phyloP scores from a whole-genome alignment of 53 echinoderm and acorn worm genomes.

The Zoroaster sp. region DNA sequence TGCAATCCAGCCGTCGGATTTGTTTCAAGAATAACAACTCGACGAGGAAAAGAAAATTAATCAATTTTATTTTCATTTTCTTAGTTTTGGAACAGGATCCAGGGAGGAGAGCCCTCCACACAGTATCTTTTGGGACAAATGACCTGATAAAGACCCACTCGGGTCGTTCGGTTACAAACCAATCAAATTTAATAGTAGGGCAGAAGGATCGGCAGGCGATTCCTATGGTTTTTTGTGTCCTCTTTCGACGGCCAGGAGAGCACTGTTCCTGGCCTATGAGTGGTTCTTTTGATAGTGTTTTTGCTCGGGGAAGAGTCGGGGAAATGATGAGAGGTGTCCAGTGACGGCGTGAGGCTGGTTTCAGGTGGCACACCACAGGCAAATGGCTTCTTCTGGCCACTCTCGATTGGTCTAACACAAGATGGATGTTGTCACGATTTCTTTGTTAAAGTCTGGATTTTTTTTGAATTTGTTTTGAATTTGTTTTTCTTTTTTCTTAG shows the following conservation, averaged over 20 bases:
- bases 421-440: not conserved
- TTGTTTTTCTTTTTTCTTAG: no score
- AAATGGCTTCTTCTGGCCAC: constrained; percentile 1
- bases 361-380: constrained; percentile 45
- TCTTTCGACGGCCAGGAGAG: constrained; percentile 15
- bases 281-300: constrained; percentile 50
- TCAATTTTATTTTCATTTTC: constrained; percentile 5
- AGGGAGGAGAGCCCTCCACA: not conserved
- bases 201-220: not conserved
- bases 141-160: constrained; percentile 48
- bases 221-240: constrained; percentile 33
- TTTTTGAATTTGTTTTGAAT: no score
- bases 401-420: not conserved
- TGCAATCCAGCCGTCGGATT: not conserved
- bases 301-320: constrained; percentile 27
- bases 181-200: constrained; percentile 52
- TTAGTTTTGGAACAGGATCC: constrained; percentile 21
- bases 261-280: constrained; percentile 15
- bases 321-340: constrained; percentile 34
- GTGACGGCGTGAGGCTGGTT: constrained; percentile 27
- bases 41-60: constrained; percentile 1
- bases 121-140: constrained; percentile 53
- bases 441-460: no score
- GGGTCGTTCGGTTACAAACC: constrained; percentile 36
- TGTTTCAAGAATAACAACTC: constrained; percentile 2